Base-by-base conservation (phyloP, 2,797 vertebrate species). In the Neostethus bicornis region DNA sequence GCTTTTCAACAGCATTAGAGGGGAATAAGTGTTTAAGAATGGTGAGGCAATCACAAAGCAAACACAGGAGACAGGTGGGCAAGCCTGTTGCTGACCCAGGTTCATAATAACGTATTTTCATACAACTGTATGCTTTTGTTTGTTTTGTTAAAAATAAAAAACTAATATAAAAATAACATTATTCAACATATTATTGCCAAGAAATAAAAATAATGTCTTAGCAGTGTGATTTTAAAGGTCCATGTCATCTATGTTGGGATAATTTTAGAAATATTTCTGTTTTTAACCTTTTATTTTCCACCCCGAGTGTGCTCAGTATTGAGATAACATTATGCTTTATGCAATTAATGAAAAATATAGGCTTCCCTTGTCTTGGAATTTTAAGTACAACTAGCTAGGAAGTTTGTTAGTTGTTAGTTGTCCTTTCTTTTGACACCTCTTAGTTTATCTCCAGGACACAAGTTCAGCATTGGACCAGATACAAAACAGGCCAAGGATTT, bases 401-500 rank as follows among this genome's bases (percentile, higher is more conserved):
- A 60, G 70, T 74, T 83, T 65, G 56, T 59, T 49, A 21, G 47
- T 61, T 60, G 70, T 74, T 83, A 65, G 56, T 59, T 49, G 21
- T 66, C 59, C 53, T 50, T 61, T 79, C 67, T 87, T 82, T 83
- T 89, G 85, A 90, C 89, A 88, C 83, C 77, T 84, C 45, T 10
- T 45, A 84, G 71, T 90, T 88, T 85, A 88, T 87, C 78, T 83
- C 76, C 72, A 57, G 79, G 80, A 79, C 45, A 37, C 35, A 1
- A 46, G 60, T 79, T 73, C 16, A 25, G 82, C 80, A 65, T 78
- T 66, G 37, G 87, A 86, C 83, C 87, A 51, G 32, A 69, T 51
- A 70, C 65, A 75, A 86, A 68, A 75, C 73, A 75, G 80, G 70
- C 80, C 73, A 66, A 65, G 32, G 32, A 11, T 29, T 29, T 31